A percentile compares a stretch with the other conserved stretches of the same genome.
These are phyloP conservation scores for Heliconius ismenius DNA, from an alignment of 2,888 invertebrate species.

Conservation along the genomic window DNA sequence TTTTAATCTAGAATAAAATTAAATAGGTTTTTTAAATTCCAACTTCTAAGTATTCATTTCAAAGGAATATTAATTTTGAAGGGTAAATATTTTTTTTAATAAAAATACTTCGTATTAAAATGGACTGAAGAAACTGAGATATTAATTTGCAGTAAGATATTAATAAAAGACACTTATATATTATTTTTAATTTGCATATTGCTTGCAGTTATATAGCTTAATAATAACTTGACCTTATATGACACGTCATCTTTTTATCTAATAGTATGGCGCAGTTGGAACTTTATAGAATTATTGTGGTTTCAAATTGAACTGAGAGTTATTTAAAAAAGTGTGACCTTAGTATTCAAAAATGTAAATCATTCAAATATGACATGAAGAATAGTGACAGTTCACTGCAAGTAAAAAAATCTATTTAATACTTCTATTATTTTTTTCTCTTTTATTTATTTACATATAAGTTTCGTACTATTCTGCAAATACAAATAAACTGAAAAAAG, in stretches of 20 bases:
- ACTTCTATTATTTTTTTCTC: no score
- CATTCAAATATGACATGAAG: no score
- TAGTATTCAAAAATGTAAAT: no score
- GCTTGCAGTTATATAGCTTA: not conserved
- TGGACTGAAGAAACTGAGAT: not conserved
- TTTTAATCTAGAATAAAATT: not conserved
- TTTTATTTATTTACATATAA: no score
- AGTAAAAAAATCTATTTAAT: no score
- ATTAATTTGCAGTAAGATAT: not conserved
- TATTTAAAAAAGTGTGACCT: not conserved
- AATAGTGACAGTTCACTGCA: no score
- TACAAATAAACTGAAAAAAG: no score
- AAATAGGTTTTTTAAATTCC: not conserved
- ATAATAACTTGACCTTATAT: not conserved
- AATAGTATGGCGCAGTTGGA: not conserved
- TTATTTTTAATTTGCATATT: not conserved
- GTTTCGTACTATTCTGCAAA: no score
- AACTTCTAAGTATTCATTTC: not conserved
- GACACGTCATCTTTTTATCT: not conserved
- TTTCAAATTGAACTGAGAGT: not conserved
- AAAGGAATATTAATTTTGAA: conserved; percentile 4
- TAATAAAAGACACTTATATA: not conserved
- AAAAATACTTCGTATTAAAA: not conserved
- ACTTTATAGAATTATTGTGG: not conserved
- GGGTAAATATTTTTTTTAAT: not conserved